Evolutionary conservation across 1,140 invertebrate species (phyloP).

Genomic region (Alviniconcha marisindica): DNA sequence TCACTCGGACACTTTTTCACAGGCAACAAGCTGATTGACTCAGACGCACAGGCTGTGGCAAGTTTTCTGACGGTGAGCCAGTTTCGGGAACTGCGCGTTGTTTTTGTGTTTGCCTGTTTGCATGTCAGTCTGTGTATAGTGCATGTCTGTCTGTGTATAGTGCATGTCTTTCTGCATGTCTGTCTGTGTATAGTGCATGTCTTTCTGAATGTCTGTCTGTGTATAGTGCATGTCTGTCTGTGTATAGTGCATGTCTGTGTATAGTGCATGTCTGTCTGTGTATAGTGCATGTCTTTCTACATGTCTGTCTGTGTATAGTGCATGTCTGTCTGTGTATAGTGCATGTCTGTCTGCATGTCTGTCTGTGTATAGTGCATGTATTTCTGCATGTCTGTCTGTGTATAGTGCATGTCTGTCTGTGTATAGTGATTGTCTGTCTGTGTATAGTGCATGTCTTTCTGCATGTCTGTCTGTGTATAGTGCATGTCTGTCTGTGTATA

Average conservation of each 20-base stretch:
- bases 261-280: too few relatives aligned
- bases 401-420: background rate
- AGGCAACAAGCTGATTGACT: slow-evolving; percentile 17
- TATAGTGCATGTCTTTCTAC: too few relatives aligned
- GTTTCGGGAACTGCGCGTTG: too few relatives aligned
- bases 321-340: background rate
- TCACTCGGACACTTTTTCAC: background rate
- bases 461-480: background rate
- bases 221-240: too few relatives aligned
- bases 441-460: background rate
- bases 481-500: background rate
- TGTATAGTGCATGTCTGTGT: too few relatives aligned
- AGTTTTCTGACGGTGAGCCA: background rate
- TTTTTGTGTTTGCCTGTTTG: too few relatives aligned
- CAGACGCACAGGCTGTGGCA: background rate
- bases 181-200: background rate
- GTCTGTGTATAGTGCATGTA: background rate
- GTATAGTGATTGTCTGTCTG: background rate
- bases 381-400: background rate
- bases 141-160: background rate
- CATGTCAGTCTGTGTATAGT: background rate
- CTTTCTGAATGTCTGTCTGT: background rate
- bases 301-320: too few relatives aligned
- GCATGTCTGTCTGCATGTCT: background rate
- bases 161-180: background rate